Percentiles rank a stretch among this genome's conserved stretches.
These are phyloP conservation scores for Glyphotaelius pellucidus DNA, from an alignment of 2,888 invertebrate genomes.

Conservation along the genomic window DNA sequence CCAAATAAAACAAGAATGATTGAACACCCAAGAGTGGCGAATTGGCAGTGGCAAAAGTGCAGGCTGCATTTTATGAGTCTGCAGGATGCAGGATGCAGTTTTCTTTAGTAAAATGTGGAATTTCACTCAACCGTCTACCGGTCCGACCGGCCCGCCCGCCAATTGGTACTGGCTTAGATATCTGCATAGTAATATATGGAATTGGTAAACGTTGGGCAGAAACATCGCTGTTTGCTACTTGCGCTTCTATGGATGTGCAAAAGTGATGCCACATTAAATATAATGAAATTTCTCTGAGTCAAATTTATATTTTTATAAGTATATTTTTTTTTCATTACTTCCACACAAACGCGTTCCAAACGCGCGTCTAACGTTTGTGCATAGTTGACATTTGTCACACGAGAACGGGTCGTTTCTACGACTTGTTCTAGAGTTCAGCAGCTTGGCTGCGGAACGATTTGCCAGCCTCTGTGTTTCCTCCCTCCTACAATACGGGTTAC, in stretches of 20 bases:
- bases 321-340: no score
- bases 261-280: not conserved
- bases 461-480: no score
- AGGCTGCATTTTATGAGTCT: not conserved
- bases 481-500: no score
- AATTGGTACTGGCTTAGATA: not conserved
- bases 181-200: not conserved
- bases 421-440: no score
- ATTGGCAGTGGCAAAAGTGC: not conserved
- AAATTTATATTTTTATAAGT: no score
- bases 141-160: not conserved
- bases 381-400: no score
- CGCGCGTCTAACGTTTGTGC: no score
- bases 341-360: no score
- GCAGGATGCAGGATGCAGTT: not conserved
- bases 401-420: no score
- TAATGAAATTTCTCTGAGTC: not conserved
- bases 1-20: not conserved
- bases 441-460: no score
- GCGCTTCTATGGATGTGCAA: not conserved
- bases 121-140: not conserved
- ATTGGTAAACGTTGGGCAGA: not conserved
- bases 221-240: not conserved
- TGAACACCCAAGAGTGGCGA: not conserved
- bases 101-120: not conserved